These are phyloP conservation scores for Philotrypesis tridentata DNA, from an alignment of 1,140 invertebrate species.

Conservation along the genomic window DNA sequence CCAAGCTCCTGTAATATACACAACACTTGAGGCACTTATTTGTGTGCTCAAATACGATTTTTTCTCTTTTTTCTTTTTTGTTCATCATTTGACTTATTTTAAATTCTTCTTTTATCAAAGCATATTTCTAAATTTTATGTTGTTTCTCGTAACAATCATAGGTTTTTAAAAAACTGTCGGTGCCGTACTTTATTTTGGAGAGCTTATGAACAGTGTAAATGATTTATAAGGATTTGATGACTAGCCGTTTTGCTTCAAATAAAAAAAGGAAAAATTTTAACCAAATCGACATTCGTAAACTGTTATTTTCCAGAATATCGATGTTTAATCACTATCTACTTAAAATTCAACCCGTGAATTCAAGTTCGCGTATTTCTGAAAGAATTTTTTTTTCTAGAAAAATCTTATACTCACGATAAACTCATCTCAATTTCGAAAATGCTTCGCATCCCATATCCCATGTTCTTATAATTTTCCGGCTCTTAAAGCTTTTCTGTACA, in stretches of 20 bases:
- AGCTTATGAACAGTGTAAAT: slow-evolving; percentile 53
- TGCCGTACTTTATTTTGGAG: slow-evolving; percentile 57
- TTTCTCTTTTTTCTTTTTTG: slow-evolving; percentile 63
- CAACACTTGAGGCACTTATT: slow-evolving; percentile 75
- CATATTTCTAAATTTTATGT: slow-evolving; percentile 69
- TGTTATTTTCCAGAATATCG: slow-evolving; percentile 66
- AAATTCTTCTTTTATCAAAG: slow-evolving; percentile 63
- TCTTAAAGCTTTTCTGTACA: slow-evolving; percentile 57
- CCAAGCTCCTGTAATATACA: slow-evolving; percentile 73
- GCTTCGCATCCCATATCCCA: background rate
- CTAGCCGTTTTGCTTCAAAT: slow-evolving; percentile 46
- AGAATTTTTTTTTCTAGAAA: background rate
- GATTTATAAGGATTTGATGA: slow-evolving; percentile 48
- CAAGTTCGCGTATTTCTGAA: slow-evolving; percentile 8
- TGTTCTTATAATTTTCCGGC: slow-evolving; percentile 30
- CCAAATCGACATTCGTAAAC: slow-evolving; percentile 31
- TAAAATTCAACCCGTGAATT: slow-evolving; percentile 17
- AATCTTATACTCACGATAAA: background rate
- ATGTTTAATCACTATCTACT: slow-evolving; percentile 33
- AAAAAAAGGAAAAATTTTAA: slow-evolving; percentile 45
- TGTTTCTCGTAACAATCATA: slow-evolving; percentile 67
- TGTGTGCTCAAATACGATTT: slow-evolving; percentile 73
- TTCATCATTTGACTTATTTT: slow-evolving; percentile 27
- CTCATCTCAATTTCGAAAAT: slow-evolving; percentile 38
- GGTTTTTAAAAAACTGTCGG: slow-evolving; percentile 63